Evolutionary conservation across 2,888 invertebrate species (phyloP), one percentile per base, ranked within the genome.

Genomic region (Lasioglossum calceatum): DNA sequence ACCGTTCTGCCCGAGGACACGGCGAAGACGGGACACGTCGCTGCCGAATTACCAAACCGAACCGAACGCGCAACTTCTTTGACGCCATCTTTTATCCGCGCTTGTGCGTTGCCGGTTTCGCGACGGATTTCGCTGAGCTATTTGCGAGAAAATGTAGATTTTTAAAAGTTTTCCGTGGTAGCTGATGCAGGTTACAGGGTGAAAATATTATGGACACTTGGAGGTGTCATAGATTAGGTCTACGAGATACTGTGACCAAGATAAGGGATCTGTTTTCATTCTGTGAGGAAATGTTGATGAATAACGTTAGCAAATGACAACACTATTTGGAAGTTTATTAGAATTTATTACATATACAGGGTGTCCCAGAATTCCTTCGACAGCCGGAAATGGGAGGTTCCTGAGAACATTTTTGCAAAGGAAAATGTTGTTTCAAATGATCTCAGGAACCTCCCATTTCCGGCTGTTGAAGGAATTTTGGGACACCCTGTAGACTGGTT

Each of bases 21-120:
- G 39, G 23, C 3, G 36, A 47, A n/a, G 75, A 64, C 27, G 44
- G 77, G 39, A n/a, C 71, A n/a, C n/a, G 71, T 27, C 61, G 71
- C 14, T 12, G 83, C 32, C 75, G 81, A 83, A 83, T 83, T 83
- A 61, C 80, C 12, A 39, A 12, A 74, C 23, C 42, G 50, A 64
- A 72, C 84, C 36, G 75, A 64, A 64, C 75, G n/a, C n/a, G 12
- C 71, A 44, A 79, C 79, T 67, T 50, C 36, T 50, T n/a, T 42
- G 32, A 50, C 12, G 19, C n/a, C 72, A 36, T 64, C 27, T 36
- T 67, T 27, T 61, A n/a, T 39, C 16, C 54, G 42, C 79, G 36
- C 32, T 71, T 54, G 19, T 16, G 32, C 75, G 79, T 72, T 75
- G 74, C 61, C 75, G 71, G 64, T 79, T 32, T 0, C 39, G 19